Evolutionary conservation across 2,797 vertebrate genomes (phyloP).

Genomic region (Acipenser ruthenus): DNA sequence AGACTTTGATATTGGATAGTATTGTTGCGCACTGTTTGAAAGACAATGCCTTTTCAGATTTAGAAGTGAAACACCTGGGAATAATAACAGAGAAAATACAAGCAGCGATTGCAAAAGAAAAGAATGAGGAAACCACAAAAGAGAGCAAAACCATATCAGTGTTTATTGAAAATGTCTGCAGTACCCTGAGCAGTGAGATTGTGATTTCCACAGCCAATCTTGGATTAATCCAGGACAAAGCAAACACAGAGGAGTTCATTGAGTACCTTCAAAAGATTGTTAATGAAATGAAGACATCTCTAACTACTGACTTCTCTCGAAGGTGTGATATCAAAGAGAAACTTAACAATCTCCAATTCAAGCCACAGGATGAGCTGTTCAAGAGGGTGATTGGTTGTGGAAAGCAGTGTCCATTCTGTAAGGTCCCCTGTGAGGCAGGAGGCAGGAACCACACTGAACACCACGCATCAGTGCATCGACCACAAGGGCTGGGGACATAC

Average conservation of each 20-base stretch:
- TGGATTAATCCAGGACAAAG: slow-evolving; percentile 31
- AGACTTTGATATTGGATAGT: slow-evolving; percentile 31
- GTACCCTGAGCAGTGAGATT: slow-evolving; percentile 29
- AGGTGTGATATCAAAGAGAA: slow-evolving; percentile 1
- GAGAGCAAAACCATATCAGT: slow-evolving; percentile 12
- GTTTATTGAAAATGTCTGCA: slow-evolving; percentile 29
- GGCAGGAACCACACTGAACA: slow-evolving; percentile 21
- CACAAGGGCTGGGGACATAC: slow-evolving; percentile 26
- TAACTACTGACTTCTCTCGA: slow-evolving; percentile 18
- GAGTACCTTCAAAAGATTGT: slow-evolving; percentile 18
- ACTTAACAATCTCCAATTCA: slow-evolving; percentile 27
- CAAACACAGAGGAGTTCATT: slow-evolving; percentile 25
- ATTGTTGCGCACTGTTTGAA: slow-evolving; percentile 15
- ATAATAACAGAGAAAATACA: slow-evolving; percentile 24
- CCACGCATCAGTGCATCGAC: slow-evolving; percentile 36
- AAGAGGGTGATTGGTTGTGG: slow-evolving; percentile 36
- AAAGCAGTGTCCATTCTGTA: slow-evolving; percentile 45
- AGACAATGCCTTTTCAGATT: slow-evolving; percentile 13
- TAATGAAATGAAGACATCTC: slow-evolving; percentile 11
- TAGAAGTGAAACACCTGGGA: slow-evolving; percentile 24
- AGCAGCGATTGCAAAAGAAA: slow-evolving; percentile 9
- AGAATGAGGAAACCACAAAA: slow-evolving; percentile 2
- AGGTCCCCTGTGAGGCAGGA: slow-evolving; percentile 47
- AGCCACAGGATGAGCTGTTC: slow-evolving; percentile 39
- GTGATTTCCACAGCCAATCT: slow-evolving; percentile 24